These are phyloP conservation scores for Atta cephalotes DNA, from an alignment of 1,140 invertebrate species.

Conservation along the genomic window DNA sequence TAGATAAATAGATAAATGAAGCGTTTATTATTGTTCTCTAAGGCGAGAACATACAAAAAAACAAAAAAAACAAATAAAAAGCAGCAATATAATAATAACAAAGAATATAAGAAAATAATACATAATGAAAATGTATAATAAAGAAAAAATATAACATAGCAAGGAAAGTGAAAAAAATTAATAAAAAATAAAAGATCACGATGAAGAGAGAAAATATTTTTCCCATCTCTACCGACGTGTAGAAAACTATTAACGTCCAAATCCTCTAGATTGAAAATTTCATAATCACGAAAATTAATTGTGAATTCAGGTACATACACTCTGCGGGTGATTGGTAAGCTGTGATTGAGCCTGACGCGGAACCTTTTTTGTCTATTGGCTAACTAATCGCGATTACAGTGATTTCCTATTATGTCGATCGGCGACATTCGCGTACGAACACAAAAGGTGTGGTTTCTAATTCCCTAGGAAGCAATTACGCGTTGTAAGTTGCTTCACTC, in stretches of 20 bases:
- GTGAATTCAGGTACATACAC: background rate
- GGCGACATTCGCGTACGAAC: background rate
- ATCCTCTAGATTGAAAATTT: background rate
- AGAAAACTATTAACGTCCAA: background rate
- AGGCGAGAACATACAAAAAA: too few species aligned
- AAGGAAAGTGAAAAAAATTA: too few species aligned
- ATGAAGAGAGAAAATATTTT: background rate
- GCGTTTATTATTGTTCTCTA: too few species aligned
- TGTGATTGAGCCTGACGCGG: background rate
- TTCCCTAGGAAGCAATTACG: slow-evolving; percentile 55
- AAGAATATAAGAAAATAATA: too few species aligned
- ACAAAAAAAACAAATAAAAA: too few species aligned
- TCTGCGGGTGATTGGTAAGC: background rate
- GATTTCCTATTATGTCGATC: slow-evolving; percentile 50
- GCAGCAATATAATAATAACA: too few species aligned
- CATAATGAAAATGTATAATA: too few species aligned
- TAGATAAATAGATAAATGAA: too few species aligned
- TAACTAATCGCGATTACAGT: slow-evolving; percentile 38
- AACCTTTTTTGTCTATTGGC: background rate
- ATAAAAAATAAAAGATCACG: too few species aligned
- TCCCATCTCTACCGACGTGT: too few species aligned
- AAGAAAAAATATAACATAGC: too few species aligned
- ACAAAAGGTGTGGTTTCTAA: slow-evolving; percentile 67
- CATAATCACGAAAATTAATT: background rate
- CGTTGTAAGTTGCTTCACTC: slow-evolving; percentile 48